Evolutionary conservation across 2,888 invertebrate genomes (phyloP).

Genomic region (Cataglyphis albicans): DNA sequence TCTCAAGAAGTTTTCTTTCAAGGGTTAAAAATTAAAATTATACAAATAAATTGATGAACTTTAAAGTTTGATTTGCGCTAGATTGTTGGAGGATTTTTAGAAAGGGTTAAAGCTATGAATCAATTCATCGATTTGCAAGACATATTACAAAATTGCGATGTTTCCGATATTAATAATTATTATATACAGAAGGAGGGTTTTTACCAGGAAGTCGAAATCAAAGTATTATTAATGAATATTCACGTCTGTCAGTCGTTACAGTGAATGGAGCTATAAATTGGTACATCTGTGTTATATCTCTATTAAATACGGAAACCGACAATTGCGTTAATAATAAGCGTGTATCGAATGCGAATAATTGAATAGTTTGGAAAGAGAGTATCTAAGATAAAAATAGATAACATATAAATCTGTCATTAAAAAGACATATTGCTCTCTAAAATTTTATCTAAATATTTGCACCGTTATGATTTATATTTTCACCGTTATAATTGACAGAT

Average conservation of each 20-base stretch:
- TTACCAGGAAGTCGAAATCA: constrained; percentile 14
- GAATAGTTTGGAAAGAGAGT: not conserved
- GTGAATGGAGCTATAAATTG: constrained; percentile 24
- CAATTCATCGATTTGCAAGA: constrained; percentile 17
- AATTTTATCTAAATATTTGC: constrained; percentile 5
- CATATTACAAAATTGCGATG: constrained; percentile 23
- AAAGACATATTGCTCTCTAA: not conserved
- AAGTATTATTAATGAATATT: constrained; percentile 25
- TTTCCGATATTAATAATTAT: constrained; percentile 21
- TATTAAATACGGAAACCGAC: not conserved
- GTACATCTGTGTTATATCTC: not conserved
- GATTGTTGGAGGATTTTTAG: not conserved
- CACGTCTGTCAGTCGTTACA: constrained; percentile 11
- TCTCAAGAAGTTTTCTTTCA: not conserved
- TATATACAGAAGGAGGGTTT: not conserved
- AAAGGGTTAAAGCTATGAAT: constrained; percentile 43
- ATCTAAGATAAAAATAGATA: not conserved
- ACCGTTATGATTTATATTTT: not conserved
- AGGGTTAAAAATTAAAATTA: not conserved
- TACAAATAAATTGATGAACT: constrained; percentile 11
- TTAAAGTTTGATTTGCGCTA: not conserved
- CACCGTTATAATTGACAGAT: not conserved
- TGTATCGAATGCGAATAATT: not conserved
- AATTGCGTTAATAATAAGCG: not conserved
- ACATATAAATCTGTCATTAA: not conserved